phyloP scores from a whole-genome alignment of 1,140 invertebrate species.

The Drosophila kanapiae region DNA sequence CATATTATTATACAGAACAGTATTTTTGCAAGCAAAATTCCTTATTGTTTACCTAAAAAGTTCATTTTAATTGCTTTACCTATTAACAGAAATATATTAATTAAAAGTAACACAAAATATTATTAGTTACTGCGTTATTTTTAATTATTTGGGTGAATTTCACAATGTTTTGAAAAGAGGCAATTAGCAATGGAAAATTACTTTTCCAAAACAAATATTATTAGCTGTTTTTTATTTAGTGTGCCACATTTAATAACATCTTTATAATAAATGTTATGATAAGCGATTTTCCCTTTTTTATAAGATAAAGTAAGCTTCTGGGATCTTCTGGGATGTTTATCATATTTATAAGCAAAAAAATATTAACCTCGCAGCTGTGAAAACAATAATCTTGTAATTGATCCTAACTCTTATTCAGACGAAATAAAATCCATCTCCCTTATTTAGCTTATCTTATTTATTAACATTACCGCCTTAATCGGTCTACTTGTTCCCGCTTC shows the following conservation, averaged over 20 bases:
- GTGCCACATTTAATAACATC: constrained; percentile 1
- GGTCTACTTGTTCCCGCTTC: constrained; percentile 2
- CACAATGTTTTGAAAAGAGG: constrained; percentile 13
- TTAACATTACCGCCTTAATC: constrained; percentile 14
- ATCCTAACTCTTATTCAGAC: not conserved
- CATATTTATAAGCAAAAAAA: not conserved
- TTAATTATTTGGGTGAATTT: not conserved
- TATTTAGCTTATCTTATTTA: constrained; percentile 27
- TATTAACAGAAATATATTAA: constrained; percentile 24
- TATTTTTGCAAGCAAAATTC: not conserved
- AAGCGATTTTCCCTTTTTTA: not conserved
- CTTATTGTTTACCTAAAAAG: not conserved
- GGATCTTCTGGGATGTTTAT: not conserved
- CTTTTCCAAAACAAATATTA: constrained; percentile 6
- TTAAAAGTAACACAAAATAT: not conserved
- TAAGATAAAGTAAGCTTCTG: constrained; percentile 5
- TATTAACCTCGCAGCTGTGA: not conserved
- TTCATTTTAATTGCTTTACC: not conserved
- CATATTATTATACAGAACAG: not conserved
- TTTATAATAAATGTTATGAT: not conserved
- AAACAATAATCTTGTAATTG: not conserved
- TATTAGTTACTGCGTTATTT: not conserved
- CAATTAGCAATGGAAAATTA: constrained; percentile 35
- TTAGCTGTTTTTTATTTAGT: not conserved
- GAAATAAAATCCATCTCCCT: not conserved